Conservation (phyloP, 2,797 vertebrate genomes). For the Scolopax bukidnonensis region DNA sequence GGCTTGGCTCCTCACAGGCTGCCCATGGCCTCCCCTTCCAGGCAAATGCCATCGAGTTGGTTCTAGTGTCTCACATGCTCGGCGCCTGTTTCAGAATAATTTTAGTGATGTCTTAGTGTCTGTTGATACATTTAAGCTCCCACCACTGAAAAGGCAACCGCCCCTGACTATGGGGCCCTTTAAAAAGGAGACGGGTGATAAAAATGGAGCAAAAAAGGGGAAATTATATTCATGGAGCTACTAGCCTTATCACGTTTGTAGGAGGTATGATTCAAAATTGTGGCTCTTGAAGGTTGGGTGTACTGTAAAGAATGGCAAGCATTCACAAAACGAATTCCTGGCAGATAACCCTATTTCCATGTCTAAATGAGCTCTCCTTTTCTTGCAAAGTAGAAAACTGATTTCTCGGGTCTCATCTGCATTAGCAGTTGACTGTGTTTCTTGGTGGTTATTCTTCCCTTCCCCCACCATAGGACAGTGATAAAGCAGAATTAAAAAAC, state of each 20-base stretch:
- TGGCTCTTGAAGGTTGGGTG: background rate
- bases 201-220: background rate
- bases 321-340: background rate
- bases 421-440: background rate
- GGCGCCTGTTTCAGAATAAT: accelerated
- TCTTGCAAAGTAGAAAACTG: background rate
- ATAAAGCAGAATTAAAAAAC: background rate
- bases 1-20: background rate
- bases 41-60: background rate
- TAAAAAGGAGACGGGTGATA: background rate
- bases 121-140: accelerated
- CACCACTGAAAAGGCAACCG: background rate
- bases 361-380: background rate
- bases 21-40: background rate
- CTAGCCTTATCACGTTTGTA: background rate
- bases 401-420: background rate
- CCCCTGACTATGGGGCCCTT: background rate
- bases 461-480: background rate
- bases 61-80: background rate
- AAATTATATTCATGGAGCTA: background rate
- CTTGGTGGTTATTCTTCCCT: background rate
- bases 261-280: background rate
- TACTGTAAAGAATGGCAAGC: background rate
- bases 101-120: background rate
- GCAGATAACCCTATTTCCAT: background rate